phyloP scores from a whole-genome alignment of 2,888 invertebrate genomes.

The Brachynemurus nebulosus region DNA sequence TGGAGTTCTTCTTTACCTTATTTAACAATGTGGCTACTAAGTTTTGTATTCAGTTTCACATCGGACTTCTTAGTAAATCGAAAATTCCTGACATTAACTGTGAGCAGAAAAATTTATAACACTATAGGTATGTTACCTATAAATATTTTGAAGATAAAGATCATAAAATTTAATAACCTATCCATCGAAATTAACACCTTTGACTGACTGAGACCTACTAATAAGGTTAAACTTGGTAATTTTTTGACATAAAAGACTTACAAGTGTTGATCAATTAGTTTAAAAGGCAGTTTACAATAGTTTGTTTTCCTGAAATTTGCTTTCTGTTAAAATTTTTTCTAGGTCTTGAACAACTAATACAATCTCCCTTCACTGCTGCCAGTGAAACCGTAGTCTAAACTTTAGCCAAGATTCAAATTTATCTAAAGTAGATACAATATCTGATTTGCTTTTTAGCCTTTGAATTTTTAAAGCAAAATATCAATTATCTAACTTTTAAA shows the following conservation, averaged over 20 bases:
- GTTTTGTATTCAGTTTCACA: constrained; percentile 52
- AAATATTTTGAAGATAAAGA: constrained; percentile 1
- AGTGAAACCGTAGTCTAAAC: too few relatives aligned
- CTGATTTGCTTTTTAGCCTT: too few relatives aligned
- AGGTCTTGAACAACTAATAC: too few relatives aligned
- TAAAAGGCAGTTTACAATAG: too few relatives aligned
- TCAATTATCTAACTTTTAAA: too few relatives aligned
- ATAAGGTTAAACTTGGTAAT: not conserved
- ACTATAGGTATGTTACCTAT: constrained; percentile 40
- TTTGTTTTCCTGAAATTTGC: too few relatives aligned
- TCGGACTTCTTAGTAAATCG: constrained; percentile 45
- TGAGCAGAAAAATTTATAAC: constrained; percentile 52
- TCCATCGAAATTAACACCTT: not conserved
- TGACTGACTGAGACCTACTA: too few relatives aligned
- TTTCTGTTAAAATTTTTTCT: too few relatives aligned
- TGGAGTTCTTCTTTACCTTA: constrained; percentile 58
- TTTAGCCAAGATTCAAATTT: too few relatives aligned
- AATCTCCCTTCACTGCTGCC: too few relatives aligned
- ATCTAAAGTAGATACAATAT: too few relatives aligned
- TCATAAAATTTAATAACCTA: not conserved
- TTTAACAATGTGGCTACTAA: constrained; percentile 53
- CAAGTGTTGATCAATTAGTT: not conserved
- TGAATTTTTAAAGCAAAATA: too few relatives aligned
- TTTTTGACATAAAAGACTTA: not conserved
- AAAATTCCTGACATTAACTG: constrained; percentile 36